A percentile compares a stretch with the other conserved stretches of the same genome.
Conservation (phyloP, 2,797 vertebrate genomes). For the Bradypodion ventrale region DNA sequence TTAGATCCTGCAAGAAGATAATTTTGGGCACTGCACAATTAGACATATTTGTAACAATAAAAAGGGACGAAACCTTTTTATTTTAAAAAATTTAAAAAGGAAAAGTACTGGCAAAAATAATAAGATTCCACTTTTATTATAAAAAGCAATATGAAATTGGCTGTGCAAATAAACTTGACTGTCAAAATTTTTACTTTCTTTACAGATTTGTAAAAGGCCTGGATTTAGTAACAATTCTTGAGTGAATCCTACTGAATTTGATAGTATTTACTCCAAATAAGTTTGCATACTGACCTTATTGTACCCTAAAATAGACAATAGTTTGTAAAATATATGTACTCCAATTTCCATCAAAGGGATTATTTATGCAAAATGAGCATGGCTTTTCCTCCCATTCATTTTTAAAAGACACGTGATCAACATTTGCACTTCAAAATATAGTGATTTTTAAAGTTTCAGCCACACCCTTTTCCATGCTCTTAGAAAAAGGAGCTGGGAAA, state of each 20-base stretch:
- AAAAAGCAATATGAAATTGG: neutral
- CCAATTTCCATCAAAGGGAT: neutral
- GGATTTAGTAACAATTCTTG: neutral
- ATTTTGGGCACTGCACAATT: neutral
- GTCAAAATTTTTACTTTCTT: neutral
- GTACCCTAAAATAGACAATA: neutral
- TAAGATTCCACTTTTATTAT: neutral
- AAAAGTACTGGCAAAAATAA: neutral
- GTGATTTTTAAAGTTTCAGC: neutral
- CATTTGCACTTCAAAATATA: neutral
- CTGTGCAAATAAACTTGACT: neutral
- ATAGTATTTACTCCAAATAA: neutral
- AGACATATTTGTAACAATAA: neutral
- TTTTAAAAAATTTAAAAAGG: neutral
- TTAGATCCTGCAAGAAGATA: neutral
- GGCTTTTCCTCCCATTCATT: neutral
- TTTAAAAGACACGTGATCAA: neutral
- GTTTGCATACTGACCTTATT: neutral
- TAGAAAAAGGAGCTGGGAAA: neutral
- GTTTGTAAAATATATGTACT: neutral
- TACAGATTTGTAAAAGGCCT: neutral
- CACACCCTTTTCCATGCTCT: neutral
- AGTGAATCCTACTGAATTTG: neutral
- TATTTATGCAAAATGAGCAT: neutral
- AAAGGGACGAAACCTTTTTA: neutral